phyloP scores from a whole-genome alignment of 2,888 invertebrate species.

The Drosophila macrospina region DNA sequence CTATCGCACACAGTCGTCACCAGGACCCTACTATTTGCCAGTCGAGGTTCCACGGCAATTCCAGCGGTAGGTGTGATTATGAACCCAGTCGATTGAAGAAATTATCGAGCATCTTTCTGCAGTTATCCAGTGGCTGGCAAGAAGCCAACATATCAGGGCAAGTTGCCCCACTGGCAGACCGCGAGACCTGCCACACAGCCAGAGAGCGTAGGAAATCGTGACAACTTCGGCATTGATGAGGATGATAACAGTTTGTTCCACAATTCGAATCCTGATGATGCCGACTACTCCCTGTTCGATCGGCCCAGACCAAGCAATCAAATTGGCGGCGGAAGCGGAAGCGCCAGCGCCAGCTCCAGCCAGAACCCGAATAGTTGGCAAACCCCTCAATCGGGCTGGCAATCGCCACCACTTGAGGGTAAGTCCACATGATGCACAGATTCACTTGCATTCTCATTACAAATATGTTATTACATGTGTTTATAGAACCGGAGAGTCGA shows the following conservation, averaged over 20 bases:
- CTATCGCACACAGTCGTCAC: slow-evolving; percentile 1
- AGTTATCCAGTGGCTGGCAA: slow-evolving; percentile 52
- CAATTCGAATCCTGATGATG: slow-evolving; percentile 61
- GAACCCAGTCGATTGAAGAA: not conserved
- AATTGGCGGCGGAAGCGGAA: not conserved
- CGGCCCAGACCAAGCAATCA: slow-evolving; percentile 12
- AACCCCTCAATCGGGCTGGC: not conserved
- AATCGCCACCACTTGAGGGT: too few relatives aligned
- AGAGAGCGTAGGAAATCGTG: not conserved
- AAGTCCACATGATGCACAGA: not conserved
- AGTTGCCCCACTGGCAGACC: slow-evolving; percentile 27
- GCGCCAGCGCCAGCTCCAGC: not conserved
- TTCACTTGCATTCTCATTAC: not conserved
- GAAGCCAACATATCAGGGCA: slow-evolving; percentile 39
- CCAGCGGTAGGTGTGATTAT: slow-evolving; percentile 25
- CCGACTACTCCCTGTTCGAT: slow-evolving; percentile 58
- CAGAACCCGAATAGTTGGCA: too few relatives aligned
- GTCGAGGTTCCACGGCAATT: not conserved
- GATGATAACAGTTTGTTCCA: slow-evolving; percentile 58
- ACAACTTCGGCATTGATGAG: slow-evolving; percentile 19
- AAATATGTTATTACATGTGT: not conserved
- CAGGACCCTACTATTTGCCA: slow-evolving; percentile 24
- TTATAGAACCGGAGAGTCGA: slow-evolving; percentile 7
- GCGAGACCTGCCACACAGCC: not conserved
- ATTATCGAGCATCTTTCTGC: not conserved